Evolutionary conservation across 2,888 invertebrate genomes (phyloP), one percentile per base, ranked within the genome.

Genomic region (Leucophora obtusa): DNA sequence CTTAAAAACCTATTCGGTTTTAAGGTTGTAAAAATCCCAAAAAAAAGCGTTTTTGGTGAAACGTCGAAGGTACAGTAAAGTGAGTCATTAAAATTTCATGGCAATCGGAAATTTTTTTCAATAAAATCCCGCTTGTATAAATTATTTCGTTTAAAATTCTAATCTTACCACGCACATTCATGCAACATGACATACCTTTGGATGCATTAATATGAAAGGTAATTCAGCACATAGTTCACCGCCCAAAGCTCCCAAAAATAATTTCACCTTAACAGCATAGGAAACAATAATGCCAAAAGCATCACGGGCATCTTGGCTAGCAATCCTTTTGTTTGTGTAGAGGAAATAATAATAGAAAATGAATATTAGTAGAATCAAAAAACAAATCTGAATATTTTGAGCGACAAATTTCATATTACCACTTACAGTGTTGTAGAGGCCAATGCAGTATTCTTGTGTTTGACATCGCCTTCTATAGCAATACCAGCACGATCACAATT

Each of bases 261-360:
- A 92, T 91, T 98, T 97, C 66, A 98, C 97, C 91, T 98, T 98
- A 50, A 96, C 96, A 73, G 96, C 96, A 92, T 98, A 98, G 51
- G 97, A 97, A 11, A 98, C 97, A 84, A 98, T 95, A 86, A 98
- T 98, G 79, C 98, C 98, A 88, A 98, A 97, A 65, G 96, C 96
- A 90, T 98, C 98, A 82, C 96, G 94, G 86, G 96, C 94, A 86
- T 97, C 96, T 11, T 96, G 94, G 82, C 93, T 92, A 38, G 93
- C 93, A 81, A 95, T 90, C 75, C 94, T 94, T 85, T 21, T 21
- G 35, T 35, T 2, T 35, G 90, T 87, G 35, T 14, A 28, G 63
- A 11, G 38, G 14, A 17, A 68, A 28, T 7, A 6, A 58, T 66
- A 35, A 75, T n/a, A n/a, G n/a, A n/a, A n/a, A n/a, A n/a, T n/a